A percentile compares a stretch with the other conserved stretches of the same genome.
Conservation (phyloP, 2,113 vertebrate genomes). For the Mola mola region DNA sequence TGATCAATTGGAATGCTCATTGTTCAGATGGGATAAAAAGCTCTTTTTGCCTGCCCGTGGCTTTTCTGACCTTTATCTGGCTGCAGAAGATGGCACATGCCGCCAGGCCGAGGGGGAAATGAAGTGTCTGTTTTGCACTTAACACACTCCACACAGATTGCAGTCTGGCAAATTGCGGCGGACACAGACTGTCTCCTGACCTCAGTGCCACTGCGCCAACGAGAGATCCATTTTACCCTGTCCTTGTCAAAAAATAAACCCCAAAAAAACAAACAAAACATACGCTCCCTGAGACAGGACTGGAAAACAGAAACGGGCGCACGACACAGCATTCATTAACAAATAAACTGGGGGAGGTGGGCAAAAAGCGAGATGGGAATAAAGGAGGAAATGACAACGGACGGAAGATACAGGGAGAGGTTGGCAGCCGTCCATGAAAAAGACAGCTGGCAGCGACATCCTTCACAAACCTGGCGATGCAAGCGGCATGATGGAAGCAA, state of each 20-base stretch:
- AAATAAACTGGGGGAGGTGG: slow-evolving; percentile 56
- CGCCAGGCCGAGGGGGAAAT: slow-evolving; percentile 38
- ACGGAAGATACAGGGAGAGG: slow-evolving; percentile 63
- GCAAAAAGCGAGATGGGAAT: slow-evolving; percentile 51
- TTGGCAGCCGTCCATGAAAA: slow-evolving; percentile 78
- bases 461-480: slow-evolving; percentile 80
- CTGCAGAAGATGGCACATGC: slow-evolving; percentile 46
- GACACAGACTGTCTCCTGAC: slow-evolving; percentile 65
- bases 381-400: slow-evolving; percentile 71
- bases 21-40: slow-evolving; percentile 52
- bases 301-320: slow-evolving; percentile 32
- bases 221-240: slow-evolving; percentile 25
- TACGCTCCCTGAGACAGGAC: slow-evolving; percentile 25
- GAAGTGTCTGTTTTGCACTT: slow-evolving; percentile 60
- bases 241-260: background rate
- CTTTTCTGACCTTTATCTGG: slow-evolving; percentile 58
- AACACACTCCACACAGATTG: slow-evolving; percentile 72
- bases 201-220: slow-evolving; percentile 45
- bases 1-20: slow-evolving; percentile 51
- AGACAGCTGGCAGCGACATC: slow-evolving; percentile 84
- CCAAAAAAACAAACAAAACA: slow-evolving; percentile 9
- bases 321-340: slow-evolving; percentile 67
- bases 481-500: slow-evolving; percentile 62
- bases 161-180: slow-evolving; percentile 47
- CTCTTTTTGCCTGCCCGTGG: slow-evolving; percentile 42